These are phyloP conservation scores for Fabriciana adippe DNA, from an alignment of 2,888 invertebrate species.

Conservation along the genomic window DNA sequence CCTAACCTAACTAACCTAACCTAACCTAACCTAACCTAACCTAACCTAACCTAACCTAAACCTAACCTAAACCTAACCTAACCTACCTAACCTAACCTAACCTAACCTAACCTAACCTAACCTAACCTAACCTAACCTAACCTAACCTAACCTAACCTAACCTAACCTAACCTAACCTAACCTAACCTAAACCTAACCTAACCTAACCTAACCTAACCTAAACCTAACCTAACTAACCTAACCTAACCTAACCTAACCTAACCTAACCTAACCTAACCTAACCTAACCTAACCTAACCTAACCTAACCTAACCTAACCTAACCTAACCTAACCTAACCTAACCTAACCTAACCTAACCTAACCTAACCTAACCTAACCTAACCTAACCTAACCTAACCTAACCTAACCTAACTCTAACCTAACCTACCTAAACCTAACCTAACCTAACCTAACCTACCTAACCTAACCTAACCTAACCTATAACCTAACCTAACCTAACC, in stretches of 20 bases:
- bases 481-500: no score
- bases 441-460: no score
- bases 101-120: conserved; percentile 15
- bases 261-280: not conserved
- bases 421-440: no score
- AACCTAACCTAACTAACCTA: not conserved
- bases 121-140: conserved; percentile 5
- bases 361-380: no score
- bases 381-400: no score
- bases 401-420: no score
- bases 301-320: conserved; percentile 1
- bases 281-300: not conserved
- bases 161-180: conserved; percentile 6
- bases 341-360: not conserved
- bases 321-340: not conserved
- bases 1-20: conserved; percentile 14
- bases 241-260: conserved; percentile 7
- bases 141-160: conserved; percentile 6
- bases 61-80: conserved; percentile 13
- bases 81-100: not conserved
- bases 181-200: conserved; percentile 9
- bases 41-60: conserved; percentile 18
- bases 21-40: not conserved
- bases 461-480: no score
- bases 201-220: conserved; percentile 6